Evolutionary conservation across 2,888 invertebrate genomes (phyloP).

Genomic region (Drosophila quinaria): DNA sequence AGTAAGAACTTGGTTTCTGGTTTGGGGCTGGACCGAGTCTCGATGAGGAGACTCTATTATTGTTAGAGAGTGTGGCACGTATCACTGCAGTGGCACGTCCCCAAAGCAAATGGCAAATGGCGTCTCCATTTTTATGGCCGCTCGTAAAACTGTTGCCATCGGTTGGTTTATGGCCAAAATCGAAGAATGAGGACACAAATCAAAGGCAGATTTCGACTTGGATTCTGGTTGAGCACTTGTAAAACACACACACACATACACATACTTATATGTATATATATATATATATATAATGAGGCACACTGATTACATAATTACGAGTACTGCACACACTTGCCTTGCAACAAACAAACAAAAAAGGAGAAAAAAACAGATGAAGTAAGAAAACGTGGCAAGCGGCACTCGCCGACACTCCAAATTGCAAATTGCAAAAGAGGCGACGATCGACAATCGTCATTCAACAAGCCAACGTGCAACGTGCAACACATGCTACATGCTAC

Average conservation of each 20-base stretch:
- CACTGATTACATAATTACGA: slow-evolving; percentile 79
- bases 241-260: slow-evolving; percentile 19
- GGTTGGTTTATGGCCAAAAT: slow-evolving; percentile 38
- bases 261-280: slow-evolving; percentile 1
- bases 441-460: slow-evolving; percentile 38
- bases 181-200: slow-evolving; percentile 35
- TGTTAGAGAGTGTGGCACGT: slow-evolving; percentile 75
- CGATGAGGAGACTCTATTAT: no score
- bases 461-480: slow-evolving; percentile 16
- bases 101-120: slow-evolving; percentile 17
- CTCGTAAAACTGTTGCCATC: slow-evolving; percentile 52
- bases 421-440: slow-evolving; percentile 42
- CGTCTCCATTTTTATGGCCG: slow-evolving; percentile 49
- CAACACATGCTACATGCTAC: slow-evolving; percentile 3
- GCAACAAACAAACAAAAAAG: slow-evolving; percentile 21
- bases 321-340: slow-evolving; percentile 55
- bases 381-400: slow-evolving; percentile 68
- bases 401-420: slow-evolving; percentile 62
- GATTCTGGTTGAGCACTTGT: slow-evolving; percentile 46
- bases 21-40: no score
- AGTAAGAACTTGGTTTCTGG: no score
- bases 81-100: slow-evolving; percentile 50
- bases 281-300: slow-evolving; percentile 65
- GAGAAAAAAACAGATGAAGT: slow-evolving; percentile 56
- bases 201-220: slow-evolving; percentile 57